Evolutionary conservation across 1,140 invertebrate genomes (phyloP), one percentile per base, ranked within the genome.

Genomic region (Globodera rostochiensis): DNA sequence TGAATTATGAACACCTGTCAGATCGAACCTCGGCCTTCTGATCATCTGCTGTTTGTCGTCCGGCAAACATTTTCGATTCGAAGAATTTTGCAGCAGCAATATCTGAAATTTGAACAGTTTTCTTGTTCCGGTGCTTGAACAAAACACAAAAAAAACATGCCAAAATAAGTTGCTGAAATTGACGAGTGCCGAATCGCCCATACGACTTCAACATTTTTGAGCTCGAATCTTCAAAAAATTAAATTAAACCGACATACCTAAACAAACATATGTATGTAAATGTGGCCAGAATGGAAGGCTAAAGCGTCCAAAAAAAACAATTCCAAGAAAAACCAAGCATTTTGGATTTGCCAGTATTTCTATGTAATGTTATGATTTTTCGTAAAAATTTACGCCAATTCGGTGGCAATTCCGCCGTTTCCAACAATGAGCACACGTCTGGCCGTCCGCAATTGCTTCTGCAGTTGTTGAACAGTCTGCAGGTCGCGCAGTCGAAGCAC

Each of bases 331-430:
- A 36, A 36, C 0, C 0, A 0, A 36, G 2, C 0, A 36, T 36
- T 36, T 36, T 36, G 25, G 25, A 36, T 36, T 36, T 36, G 36
- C 36, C 36, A 36, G 36, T 36, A 19, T 25, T 69, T 19, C 21
- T 79, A 11, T 6, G 36, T 25, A 50, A 46, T 13, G 8, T 66
- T 8, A n/a, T 13, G 46, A 45, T 45, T 47, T 45, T 71, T 36
- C 36, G n/a, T 36, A 36, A 36, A 45, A 67, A 13, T 60, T 47
- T 85, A 84, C 83, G 76, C 83, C 36, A 84, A 81, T 84, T 84
- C 83, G 7, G 79, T 80, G 49, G 83, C 83, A 67, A 84, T 84
- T 81, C 83, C 83, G n/a, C 83, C 83, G 81, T 84, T 84, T 21
- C 83, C 83, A 47, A 84, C 71, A 57, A 84, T 49, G 6, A 84